phyloP scores from a whole-genome alignment of 2,888 invertebrate genomes.

The Nomada ferruginata region DNA sequence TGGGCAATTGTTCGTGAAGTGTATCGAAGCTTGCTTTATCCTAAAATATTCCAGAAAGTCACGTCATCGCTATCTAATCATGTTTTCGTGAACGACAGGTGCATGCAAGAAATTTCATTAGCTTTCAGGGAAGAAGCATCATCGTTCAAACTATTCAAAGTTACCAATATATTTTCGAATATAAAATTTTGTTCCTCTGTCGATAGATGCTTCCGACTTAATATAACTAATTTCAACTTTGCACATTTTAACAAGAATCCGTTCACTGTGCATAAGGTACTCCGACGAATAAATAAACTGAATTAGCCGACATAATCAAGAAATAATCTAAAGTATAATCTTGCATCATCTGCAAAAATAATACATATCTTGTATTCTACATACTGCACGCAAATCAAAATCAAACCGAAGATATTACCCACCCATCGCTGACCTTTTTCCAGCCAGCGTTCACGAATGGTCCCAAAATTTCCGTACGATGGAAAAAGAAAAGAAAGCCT shows the following conservation, averaged over 20 bases:
- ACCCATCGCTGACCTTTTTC: no score
- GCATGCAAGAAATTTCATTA: conserved; percentile 25
- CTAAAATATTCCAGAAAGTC: conserved; percentile 1
- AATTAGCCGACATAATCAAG: no score
- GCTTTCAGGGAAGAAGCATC: background rate
- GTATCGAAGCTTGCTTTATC: background rate
- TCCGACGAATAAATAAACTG: no score
- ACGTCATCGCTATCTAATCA: conserved; percentile 18
- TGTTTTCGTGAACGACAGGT: conserved; percentile 11
- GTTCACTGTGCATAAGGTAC: no score
- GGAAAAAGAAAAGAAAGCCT: background rate
- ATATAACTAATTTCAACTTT: no score
- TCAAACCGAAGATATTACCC: no score
- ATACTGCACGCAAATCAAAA: no score
- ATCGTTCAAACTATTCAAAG: conserved; percentile 17
- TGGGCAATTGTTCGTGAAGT: background rate
- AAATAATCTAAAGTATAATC: no score
- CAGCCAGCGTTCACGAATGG: background rate
- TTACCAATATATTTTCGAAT: background rate
- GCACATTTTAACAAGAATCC: no score
- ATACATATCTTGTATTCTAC: no score
- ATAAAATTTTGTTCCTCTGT: background rate
- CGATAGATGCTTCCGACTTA: no score
- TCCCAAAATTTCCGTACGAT: background rate
- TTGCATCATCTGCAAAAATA: no score